Conservation (phyloP, 1,140 invertebrate species). For the Solenopsis invicta region DNA sequence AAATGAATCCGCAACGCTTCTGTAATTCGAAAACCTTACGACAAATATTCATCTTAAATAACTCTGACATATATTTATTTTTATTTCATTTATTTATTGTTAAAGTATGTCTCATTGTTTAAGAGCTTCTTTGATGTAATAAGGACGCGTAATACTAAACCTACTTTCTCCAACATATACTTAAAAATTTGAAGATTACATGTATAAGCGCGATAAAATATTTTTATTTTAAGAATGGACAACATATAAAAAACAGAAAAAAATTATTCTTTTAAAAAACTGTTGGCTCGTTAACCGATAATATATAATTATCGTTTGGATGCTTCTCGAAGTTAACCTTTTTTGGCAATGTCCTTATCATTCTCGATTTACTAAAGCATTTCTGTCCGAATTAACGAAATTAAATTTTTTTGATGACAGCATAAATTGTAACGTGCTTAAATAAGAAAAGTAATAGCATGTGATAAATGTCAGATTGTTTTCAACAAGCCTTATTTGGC, state of each 20-base stretch:
- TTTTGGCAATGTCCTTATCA: slow-evolving; percentile 27
- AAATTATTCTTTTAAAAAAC: slow-evolving; percentile 8
- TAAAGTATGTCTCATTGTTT: not conserved
- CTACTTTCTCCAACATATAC: not conserved
- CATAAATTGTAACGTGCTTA: slow-evolving; percentile 11
- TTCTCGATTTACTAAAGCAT: slow-evolving; percentile 24
- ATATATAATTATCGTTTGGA: not conserved
- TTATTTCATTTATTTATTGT: not conserved
- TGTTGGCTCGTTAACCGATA: not conserved
- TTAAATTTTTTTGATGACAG: slow-evolving; percentile 20
- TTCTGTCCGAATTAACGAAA: not conserved
- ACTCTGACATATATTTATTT: not conserved
- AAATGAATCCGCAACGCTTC: not conserved
- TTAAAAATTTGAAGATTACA: not conserved
- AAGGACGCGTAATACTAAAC: not conserved
- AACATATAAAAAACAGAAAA: slow-evolving; percentile 27
- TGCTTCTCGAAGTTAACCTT: not conserved
- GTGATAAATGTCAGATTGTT: slow-evolving; percentile 10
- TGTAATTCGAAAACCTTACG: not conserved
- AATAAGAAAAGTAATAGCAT: slow-evolving; percentile 40
- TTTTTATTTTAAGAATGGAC: not conserved
- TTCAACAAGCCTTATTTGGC: slow-evolving; percentile 36
- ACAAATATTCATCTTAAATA: not conserved
- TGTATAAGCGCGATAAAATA: not conserved
- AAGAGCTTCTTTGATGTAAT: not conserved